Percentiles rank a stretch among this genome's conserved stretches.
These are phyloP conservation scores for Cisticola juncidis DNA, from an alignment of 2,113 vertebrate genomes.

Conservation along the genomic window DNA sequence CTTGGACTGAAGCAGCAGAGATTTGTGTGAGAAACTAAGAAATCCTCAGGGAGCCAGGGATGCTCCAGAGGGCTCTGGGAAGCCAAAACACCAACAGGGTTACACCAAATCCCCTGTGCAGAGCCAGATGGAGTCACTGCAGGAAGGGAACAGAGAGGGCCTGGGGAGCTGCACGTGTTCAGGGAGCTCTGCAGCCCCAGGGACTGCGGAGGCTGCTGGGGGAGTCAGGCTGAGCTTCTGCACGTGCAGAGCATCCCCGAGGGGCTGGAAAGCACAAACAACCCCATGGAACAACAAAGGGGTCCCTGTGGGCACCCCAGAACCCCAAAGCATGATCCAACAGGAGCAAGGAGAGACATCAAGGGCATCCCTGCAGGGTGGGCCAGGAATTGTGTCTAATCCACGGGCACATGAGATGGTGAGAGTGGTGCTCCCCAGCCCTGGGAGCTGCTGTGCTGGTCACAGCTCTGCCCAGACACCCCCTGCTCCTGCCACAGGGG, in stretches of 20 bases:
- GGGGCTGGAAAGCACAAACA: background rate
- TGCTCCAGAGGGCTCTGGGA: background rate
- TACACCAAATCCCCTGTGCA: background rate
- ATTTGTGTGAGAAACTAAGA: background rate
- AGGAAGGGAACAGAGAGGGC: background rate
- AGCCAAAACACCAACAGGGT: background rate
- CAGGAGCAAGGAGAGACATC: background rate
- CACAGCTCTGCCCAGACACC: background rate
- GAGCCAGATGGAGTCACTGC: background rate
- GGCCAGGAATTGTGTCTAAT: background rate
- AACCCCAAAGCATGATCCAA: accelerated
- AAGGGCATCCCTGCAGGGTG: accelerated
- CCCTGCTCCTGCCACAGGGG: background rate
- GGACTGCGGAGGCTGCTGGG: background rate
- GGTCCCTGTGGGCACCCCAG: background rate
- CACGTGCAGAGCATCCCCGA: background rate
- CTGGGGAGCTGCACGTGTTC: accelerated
- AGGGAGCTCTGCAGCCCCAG: background rate
- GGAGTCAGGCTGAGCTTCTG: background rate
- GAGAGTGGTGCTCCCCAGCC: background rate
- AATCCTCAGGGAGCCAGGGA: accelerated
- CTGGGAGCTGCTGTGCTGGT: background rate
- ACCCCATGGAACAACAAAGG: background rate
- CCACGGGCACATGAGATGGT: accelerated
- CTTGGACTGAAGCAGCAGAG: background rate